phyloP scores from a whole-genome alignment of 2,113 vertebrate genomes.

The Cisticola juncidis region DNA sequence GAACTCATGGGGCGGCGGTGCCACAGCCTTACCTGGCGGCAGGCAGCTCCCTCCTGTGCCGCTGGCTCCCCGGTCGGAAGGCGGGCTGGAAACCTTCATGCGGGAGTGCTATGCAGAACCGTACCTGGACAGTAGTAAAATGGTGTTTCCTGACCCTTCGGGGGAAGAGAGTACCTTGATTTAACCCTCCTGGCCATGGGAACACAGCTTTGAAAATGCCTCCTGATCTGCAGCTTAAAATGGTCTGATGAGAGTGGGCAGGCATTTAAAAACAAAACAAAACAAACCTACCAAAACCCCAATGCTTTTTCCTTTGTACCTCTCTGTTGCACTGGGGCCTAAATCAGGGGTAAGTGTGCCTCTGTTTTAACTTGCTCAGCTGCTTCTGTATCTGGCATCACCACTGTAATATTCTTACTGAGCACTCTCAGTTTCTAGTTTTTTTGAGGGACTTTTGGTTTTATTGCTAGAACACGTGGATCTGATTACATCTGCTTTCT shows the following conservation, averaged over 20 bases:
- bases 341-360: neutral
- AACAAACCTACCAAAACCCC: no score
- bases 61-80: fast-evolving
- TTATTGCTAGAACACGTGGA: neutral
- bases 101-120: neutral
- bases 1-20: fast-evolving
- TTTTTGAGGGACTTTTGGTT: neutral
- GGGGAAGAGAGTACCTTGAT: neutral
- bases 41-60: neutral
- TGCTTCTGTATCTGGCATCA: neutral
- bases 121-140: neutral
- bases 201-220: neutral
- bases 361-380: neutral
- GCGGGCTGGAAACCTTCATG: neutral
- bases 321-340: neutral
- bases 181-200: neutral
- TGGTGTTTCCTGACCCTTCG: fast-evolving
- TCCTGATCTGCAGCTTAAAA: neutral
- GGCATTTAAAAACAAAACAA: neutral
- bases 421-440: neutral
- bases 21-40: neutral
- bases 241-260: neutral
- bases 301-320: neutral
- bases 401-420: neutral
- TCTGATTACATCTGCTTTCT: constrained; percentile 15